Base-by-base conservation (phyloP, 92 coral and sea anemone genomes). In the Porites lobata region DNA sequence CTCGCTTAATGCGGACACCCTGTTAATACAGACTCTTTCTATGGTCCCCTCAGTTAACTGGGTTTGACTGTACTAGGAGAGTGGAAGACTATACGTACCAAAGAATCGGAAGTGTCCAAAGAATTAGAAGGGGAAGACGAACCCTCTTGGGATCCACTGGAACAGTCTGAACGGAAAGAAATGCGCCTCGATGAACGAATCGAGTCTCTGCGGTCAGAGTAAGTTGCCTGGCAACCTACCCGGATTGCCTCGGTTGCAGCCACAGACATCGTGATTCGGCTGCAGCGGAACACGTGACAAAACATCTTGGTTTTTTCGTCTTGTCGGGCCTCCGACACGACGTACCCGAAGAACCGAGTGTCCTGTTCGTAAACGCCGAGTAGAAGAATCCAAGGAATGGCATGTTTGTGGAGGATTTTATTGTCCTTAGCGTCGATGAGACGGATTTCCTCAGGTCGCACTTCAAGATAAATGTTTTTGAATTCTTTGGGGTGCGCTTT, bases 261-360 rank as follows among this genome's bases (percentile, higher is more conserved):
- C 62, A 95, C 96, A 8, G 98, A 94, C 52, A 89, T 88, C 26
- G 96, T 94, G 81, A 95, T 92, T 65, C 99, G 98, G 74, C 98
- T 91, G 67, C 99, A 96, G n/a, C 99, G 98, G 89, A 95, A 96
- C 72, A 94, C 99, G 96, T 96, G 98, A 91, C 99, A 96, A 43
- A 69, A 92, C 94, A 96, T 95, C 86, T 94, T 89, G 80, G 99
- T 95, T 90, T 95, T 96, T 84, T 96, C 96, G 8, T 97, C 98
- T 80, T 96, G 99, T 24, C 93, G 91, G 14, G 99, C 99, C 72
- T 95, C 96, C 52, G 98, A 85, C 88, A 96, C 96, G 21, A 96
- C 94, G 90, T 95, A 96, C 50, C 98, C 99, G 92, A 96, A 96
- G 79, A 95, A 79, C 17, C 99, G 96, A 12, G 96, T 87, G 88